phyloP scores from a whole-genome alignment of 2,113 vertebrate genomes.

The Halcyon senegalensis region DNA sequence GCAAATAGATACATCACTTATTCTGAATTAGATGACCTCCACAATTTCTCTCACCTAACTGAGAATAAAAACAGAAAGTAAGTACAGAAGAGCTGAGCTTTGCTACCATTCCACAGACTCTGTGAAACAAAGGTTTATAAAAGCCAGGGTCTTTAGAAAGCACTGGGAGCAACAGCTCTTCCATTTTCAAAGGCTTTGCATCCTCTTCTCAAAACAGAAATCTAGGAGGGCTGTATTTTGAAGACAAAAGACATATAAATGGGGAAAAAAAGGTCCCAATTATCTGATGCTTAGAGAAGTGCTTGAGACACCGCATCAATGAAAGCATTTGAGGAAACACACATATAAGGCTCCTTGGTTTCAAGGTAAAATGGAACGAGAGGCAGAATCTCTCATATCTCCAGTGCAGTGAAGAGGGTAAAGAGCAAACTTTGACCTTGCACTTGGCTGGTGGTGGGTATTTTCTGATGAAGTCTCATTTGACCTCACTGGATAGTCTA shows the following conservation, averaged over 20 bases:
- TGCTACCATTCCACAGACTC: background rate
- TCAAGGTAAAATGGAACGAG: background rate
- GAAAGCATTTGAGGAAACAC: background rate
- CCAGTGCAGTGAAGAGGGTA: background rate
- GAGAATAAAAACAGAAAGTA: background rate
- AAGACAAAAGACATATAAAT: background rate
- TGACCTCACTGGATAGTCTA: background rate
- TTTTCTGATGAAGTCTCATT: background rate
- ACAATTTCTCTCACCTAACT: background rate
- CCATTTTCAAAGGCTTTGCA: background rate
- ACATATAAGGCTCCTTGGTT: background rate
- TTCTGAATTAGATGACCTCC: background rate
- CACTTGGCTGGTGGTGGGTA: background rate
- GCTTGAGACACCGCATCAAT: background rate
- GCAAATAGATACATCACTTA: background rate
- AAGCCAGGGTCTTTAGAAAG: background rate
- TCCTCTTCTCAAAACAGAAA: background rate
- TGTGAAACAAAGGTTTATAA: background rate
- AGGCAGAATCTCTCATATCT: background rate
- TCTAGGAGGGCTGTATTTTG: background rate
- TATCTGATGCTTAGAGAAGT: background rate
- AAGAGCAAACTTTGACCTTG: background rate
- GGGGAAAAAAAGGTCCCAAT: background rate
- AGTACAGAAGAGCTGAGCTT: background rate
- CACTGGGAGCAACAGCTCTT: background rate